phyloP scores from a whole-genome alignment of 2,113 vertebrate species.

The Acanthochromis polyacanthus region DNA sequence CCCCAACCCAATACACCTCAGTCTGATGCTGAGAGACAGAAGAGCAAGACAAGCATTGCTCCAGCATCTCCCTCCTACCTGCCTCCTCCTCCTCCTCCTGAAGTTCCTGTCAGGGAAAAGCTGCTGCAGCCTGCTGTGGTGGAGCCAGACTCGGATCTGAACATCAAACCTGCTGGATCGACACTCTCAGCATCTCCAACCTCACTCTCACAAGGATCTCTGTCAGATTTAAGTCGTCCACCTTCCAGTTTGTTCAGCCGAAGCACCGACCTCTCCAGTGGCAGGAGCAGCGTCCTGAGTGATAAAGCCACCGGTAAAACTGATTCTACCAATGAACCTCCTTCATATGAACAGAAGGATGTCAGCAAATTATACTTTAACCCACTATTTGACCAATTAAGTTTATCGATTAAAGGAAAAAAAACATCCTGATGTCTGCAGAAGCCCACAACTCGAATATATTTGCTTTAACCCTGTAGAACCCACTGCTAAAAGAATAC shows the following conservation, averaged over 20 bases:
- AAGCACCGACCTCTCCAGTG: constrained; percentile 53
- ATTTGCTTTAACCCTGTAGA: too few relatives aligned
- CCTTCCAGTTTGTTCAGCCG: constrained; percentile 64
- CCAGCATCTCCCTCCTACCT: neutral
- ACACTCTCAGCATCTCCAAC: neutral
- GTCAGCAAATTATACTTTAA: too few relatives aligned
- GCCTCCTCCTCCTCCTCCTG: neutral
- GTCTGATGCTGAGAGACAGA: neutral
- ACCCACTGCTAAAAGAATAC: too few relatives aligned
- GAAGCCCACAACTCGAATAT: too few relatives aligned
- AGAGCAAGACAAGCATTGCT: neutral
- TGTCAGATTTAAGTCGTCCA: constrained; percentile 55
- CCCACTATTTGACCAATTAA: too few relatives aligned
- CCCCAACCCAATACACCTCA: neutral
- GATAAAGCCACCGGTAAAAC: constrained; percentile 51
- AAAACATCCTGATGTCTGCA: too few relatives aligned
- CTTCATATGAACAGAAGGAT: neutral
- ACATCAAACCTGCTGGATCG: constrained; percentile 19
- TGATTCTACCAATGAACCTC: neutral
- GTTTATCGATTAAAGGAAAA: too few relatives aligned
- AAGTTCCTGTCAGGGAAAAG: neutral
- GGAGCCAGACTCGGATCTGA: neutral
- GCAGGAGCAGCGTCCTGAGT: constrained; percentile 58
- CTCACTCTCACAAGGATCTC: constrained; percentile 43
- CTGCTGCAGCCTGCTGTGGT: neutral